phyloP scores from a whole-genome alignment of 2,888 invertebrate genomes.

The Lampropteryx suffumata region DNA sequence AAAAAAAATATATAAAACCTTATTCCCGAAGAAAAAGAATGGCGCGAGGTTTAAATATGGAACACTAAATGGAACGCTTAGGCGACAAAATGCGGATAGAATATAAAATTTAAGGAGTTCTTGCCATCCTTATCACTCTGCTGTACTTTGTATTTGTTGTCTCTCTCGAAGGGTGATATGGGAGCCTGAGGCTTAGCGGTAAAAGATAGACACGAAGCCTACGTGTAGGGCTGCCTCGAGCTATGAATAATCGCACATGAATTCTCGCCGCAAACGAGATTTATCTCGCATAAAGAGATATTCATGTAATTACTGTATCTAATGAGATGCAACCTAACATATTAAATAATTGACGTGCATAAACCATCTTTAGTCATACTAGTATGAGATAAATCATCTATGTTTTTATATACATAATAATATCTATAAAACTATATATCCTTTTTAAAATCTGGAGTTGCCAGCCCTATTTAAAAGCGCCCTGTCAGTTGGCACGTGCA shows the following conservation, averaged over 20 bases:
- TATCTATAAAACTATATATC: no score
- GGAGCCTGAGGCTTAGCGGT: constrained; percentile 80
- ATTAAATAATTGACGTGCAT: constrained; percentile 16
- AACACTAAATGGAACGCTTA: constrained; percentile 83
- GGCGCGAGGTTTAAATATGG: constrained; percentile 80
- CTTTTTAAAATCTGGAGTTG: neutral
- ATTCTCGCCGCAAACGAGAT: constrained; percentile 58
- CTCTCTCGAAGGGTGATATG: constrained; percentile 62
- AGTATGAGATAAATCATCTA: no score
- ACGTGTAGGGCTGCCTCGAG: constrained; percentile 63
- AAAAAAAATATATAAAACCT: constrained; percentile 70
- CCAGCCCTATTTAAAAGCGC: neutral
- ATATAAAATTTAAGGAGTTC: constrained; percentile 79
- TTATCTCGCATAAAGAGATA: constrained; percentile 53
- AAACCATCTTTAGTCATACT: no score
- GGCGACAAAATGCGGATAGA: constrained; percentile 83
- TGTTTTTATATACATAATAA: no score
- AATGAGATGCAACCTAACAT: constrained; percentile 45
- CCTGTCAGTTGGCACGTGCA: no score
- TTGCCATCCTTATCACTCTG: constrained; percentile 59
- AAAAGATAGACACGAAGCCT: constrained; percentile 77
- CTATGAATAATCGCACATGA: constrained; percentile 57
- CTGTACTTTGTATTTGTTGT: constrained; percentile 45
- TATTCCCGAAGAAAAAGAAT: constrained; percentile 75
- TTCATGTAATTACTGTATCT: constrained; percentile 55